Conservation (phyloP, 2,888 invertebrate genomes). For the Parthenolecanium corni region DNA sequence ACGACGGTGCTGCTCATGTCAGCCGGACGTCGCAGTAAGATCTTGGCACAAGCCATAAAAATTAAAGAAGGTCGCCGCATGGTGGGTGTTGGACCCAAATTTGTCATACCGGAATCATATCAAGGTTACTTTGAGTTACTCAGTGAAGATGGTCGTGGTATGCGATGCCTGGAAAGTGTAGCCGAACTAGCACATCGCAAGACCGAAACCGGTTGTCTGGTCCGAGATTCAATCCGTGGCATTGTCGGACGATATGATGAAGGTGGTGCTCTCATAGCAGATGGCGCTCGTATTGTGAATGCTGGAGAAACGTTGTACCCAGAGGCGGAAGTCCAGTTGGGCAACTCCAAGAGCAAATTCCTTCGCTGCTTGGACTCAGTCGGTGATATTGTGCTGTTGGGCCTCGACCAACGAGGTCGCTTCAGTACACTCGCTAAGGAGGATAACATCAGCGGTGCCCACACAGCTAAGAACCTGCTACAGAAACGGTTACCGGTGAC, state of each 20-base stretch:
- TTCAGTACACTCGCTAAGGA: slow-evolving; percentile 87
- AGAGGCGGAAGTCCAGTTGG: slow-evolving; percentile 52
- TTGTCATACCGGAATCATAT: slow-evolving; percentile 82
- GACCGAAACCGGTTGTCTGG: slow-evolving; percentile 61
- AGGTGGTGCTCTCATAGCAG: slow-evolving; percentile 51
- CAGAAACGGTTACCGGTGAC: slow-evolving; percentile 84
- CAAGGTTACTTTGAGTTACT: slow-evolving; percentile 86
- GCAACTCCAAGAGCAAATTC: slow-evolving; percentile 56
- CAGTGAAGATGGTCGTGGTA: slow-evolving; percentile 85
- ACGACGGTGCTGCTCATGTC: slow-evolving; percentile 76
- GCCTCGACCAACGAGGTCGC: slow-evolving; percentile 76
- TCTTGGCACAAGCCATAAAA: slow-evolving; percentile 75
- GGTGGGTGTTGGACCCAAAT: slow-evolving; percentile 65
- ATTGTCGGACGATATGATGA: slow-evolving; percentile 45
- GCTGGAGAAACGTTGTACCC: slow-evolving; percentile 74
- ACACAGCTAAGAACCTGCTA: slow-evolving; percentile 75
- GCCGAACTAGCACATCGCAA: slow-evolving; percentile 61
- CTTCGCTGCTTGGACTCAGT: slow-evolving; percentile 75
- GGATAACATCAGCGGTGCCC: slow-evolving; percentile 89
- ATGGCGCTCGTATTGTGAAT: slow-evolving; percentile 61
- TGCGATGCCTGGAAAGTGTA: slow-evolving; percentile 79
- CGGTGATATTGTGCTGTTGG: slow-evolving; percentile 70
- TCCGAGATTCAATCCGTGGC: slow-evolving; percentile 64
- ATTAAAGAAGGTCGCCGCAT: slow-evolving; percentile 76
- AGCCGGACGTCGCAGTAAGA: slow-evolving; percentile 71